These are phyloP conservation scores for Scleropages formosus DNA, from an alignment of 2,797 vertebrate species.

Conservation along the genomic window DNA sequence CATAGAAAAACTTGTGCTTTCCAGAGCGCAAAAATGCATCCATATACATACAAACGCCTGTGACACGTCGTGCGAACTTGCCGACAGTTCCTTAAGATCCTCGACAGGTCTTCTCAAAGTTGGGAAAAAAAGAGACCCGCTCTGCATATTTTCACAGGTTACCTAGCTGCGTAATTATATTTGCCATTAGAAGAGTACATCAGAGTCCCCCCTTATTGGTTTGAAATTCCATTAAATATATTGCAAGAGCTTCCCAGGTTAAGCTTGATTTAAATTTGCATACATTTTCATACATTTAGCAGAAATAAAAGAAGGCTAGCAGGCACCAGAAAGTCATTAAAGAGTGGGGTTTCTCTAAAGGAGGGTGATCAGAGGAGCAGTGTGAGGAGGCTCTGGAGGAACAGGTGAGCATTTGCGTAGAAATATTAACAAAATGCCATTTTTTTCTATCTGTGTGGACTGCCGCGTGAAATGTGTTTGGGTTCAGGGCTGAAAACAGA, in stretches of 20 bases:
- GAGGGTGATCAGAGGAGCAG: constrained; percentile 72
- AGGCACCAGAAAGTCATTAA: constrained; percentile 93
- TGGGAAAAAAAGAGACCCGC: constrained; percentile 67
- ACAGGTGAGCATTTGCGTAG: constrained; percentile 77
- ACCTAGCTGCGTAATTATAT: constrained; percentile 82
- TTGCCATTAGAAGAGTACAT: constrained; percentile 80
- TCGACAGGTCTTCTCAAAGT: constrained; percentile 57
- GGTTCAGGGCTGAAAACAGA: constrained; percentile 8
- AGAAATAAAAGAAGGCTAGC: constrained; percentile 97
- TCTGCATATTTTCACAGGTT: constrained; percentile 73
- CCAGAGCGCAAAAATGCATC: not conserved
- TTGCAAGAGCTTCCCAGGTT: constrained; percentile 88
- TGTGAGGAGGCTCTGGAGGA: constrained; percentile 60
- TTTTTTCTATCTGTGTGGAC: constrained; percentile 36
- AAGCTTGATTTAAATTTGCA: constrained; percentile 99
- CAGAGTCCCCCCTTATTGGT: constrained; percentile 82
- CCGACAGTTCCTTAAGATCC: constrained; percentile 56
- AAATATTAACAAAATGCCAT: constrained; percentile 35
- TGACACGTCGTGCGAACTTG: constrained; percentile 39
- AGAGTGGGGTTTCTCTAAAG: constrained; percentile 77
- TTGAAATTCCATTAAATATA: constrained; percentile 97
- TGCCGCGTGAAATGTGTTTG: constrained; percentile 31
- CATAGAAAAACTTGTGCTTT: constrained; percentile 7
- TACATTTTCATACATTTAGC: constrained; percentile 99
- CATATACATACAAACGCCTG: constrained; percentile 31